Base-by-base conservation (phyloP, 2,888 invertebrate species). In the Leptinotarsa peninsularis region DNA sequence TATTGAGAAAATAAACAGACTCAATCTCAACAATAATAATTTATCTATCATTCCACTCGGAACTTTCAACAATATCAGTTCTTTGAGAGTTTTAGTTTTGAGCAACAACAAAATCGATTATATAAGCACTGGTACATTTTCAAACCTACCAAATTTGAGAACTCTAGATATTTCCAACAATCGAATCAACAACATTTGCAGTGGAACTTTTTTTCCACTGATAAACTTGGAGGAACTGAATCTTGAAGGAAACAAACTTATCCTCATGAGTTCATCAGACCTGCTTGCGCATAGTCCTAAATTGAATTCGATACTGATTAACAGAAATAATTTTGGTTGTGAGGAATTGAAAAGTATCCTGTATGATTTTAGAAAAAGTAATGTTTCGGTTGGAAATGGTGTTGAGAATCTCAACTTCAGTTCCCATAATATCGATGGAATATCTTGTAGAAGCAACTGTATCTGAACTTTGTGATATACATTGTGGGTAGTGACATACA, bases 41-140 rank as follows among this genome's bases (percentile, higher is more conserved):
- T 15, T 74, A 49, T 56, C 27, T 5, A 23, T 70, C 15, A 70
- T 74, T 17, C 71, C 74, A 23, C 18, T 74, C 14, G 74, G 74
- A 21, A 63, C 21, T 3, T 56, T 74, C 18, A 69, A 54, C 18
- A 56, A 69, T 66, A 15, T 74, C 7, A 27, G 27, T 33, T 33
- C 27, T 5, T 17, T 74, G n/a, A 2, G 56, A 43, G 43, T 52
- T 56, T 56, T 74, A 56, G n/a, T 49, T 56, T 66, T 74, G 49
- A 4, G 70, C 14, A 10, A 66, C 23, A 74, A 74, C 52, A 66
- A 56, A 56, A 71, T 74, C 50, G 33, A 5, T n/a, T 15, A 66
- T 33, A 14, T 74, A 4, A 13, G 21, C 49, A 23, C 23, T 43
- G 74, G 70, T 1, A 70, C 70, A 21, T 74, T 74, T 70, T 58